Conservation (phyloP, 2,113 vertebrate genomes). For the Gulo gulo region DNA sequence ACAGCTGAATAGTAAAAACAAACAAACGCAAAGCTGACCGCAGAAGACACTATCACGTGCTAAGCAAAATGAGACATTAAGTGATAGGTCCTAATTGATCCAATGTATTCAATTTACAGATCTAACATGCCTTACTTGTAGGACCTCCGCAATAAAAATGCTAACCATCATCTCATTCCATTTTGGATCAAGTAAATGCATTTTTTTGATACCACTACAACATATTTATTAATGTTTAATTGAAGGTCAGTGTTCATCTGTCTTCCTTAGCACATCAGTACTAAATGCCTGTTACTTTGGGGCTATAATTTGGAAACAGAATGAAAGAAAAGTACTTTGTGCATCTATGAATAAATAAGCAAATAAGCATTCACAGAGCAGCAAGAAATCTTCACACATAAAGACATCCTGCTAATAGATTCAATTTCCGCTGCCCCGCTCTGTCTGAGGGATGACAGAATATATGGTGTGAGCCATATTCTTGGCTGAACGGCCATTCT, state of each 20-base stretch:
- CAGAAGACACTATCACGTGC: not conserved
- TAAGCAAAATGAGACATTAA: not conserved
- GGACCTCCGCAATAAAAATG: not conserved
- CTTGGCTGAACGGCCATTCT: not conserved
- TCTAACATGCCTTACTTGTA: not conserved
- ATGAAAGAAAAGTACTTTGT: not conserved
- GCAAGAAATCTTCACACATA: slow-evolving; percentile 6
- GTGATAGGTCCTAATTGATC: not conserved
- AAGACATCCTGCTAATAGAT: slow-evolving; percentile 4
- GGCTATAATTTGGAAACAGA: not conserved
- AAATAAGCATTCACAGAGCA: not conserved
- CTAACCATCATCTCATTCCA: not conserved
- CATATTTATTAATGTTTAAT: not conserved
- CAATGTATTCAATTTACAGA: not conserved
- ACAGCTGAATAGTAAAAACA: not conserved
- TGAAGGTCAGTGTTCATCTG: not conserved
- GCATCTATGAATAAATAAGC: not conserved
- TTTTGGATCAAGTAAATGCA: not conserved
- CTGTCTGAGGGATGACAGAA: not conserved
- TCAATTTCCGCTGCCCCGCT: not conserved
- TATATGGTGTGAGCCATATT: not conserved
- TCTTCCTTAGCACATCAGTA: not conserved
- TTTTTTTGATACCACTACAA: not conserved
- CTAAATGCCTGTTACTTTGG: not conserved
- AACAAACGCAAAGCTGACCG: not conserved